Base-by-base conservation (phyloP, 2,797 vertebrate species). In the Tympanoctomys barrerae region DNA sequence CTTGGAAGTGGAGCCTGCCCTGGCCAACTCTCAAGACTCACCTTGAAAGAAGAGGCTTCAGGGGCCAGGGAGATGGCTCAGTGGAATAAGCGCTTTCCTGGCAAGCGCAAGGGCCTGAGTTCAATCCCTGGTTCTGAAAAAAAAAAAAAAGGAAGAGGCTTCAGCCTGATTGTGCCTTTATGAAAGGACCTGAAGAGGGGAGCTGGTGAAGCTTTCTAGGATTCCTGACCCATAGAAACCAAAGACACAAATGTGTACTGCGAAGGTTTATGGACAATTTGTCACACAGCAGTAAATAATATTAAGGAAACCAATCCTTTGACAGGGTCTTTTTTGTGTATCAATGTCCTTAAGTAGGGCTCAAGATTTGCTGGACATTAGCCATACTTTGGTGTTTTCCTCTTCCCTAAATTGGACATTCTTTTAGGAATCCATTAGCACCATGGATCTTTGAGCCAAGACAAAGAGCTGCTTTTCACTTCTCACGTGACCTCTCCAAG, bases 351-450 rank as follows among this genome's bases (percentile, higher is more conserved):
- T 46, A 62, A 21, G 42, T 73, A 39, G 26, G 52, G 24, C 71
- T 86, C 49, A 31, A 31, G 54, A 94, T 93, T 89, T 87, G 4
- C 54, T 95, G 80, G 59, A 42, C 13, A 54, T 78, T 91, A 82
- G 19, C 19, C 49, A 79, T 28, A 78, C 33, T 96, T 77, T 68
- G 46, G 28, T 77, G n/a, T 31, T 91, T 95, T 68, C 78, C 16
- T 90, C 46, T 36, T 94, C n/a, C 78, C 31, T 5, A n/a, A 89
- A 33, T 19, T 57, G 54, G 54, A 57, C 54, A 57, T 54, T 54
- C 2, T 57, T 57, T 57, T 57, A 95, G 54, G 33, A 81, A 39
- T 14, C 79, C 46, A 5, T 21, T 80, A 59, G 28, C 14, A 82
- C 28, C 52, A 36, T 5, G 24, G 21, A 88, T 52, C 80, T 77